phyloP scores from a whole-genome alignment of 2,797 vertebrate genomes.

The Dromococcyx pavoninus region DNA sequence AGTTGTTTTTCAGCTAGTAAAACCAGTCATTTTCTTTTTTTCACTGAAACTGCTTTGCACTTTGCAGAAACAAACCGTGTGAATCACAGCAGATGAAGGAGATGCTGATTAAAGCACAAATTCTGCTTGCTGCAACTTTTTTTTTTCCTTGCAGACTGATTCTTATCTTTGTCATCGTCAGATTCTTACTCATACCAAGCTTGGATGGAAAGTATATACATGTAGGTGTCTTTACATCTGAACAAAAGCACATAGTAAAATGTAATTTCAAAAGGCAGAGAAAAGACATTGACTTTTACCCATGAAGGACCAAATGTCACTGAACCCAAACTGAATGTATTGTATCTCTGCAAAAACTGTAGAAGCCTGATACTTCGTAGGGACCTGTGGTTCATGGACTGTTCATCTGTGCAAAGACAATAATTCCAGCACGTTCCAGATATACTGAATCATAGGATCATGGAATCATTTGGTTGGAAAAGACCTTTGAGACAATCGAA shows the following conservation, averaged over 20 bases:
- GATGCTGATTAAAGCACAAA: conserved; percentile 49
- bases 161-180: conserved; percentile 16
- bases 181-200: conserved; percentile 18
- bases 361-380: not conserved
- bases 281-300: not conserved
- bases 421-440: not conserved
- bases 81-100: conserved; percentile 41
- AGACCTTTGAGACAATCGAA: too few species aligned
- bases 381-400: not conserved
- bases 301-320: not conserved
- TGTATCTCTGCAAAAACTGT: not conserved
- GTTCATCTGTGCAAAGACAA: not conserved
- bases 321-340: not conserved
- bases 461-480: too few species aligned
- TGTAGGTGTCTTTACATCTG: not conserved
- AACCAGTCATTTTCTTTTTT: not conserved
- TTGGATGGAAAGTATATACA: not conserved
- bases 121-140: not conserved
- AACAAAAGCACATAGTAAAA: not conserved
- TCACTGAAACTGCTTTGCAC: not conserved
- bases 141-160: not conserved
- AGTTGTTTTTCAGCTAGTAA: not conserved
- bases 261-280: not conserved
- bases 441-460: not conserved
- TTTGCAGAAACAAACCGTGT: conserved; percentile 10